Percentiles rank a stretch among this genome's conserved stretches.
Evolutionary conservation across 2,888 invertebrate species (phyloP).

Genomic region (Clanis bilineata): DNA sequence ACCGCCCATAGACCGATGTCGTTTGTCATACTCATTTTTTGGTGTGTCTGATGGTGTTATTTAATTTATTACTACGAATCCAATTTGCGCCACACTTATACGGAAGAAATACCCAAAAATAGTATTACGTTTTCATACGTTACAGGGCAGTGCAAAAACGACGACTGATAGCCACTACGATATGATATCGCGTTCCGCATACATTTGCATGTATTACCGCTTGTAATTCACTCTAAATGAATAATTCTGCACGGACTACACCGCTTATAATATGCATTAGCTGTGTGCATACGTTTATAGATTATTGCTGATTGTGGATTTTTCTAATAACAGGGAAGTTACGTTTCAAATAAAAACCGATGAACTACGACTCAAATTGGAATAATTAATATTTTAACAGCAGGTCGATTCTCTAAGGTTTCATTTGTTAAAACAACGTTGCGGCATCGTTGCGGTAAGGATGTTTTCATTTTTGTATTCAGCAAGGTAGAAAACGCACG

Average conservation of each 20-base stretch:
- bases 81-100: too few relatives aligned
- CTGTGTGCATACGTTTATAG: conserved; percentile 15
- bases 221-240: conserved; percentile 46
- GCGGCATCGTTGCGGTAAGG: too few relatives aligned
- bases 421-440: too few relatives aligned
- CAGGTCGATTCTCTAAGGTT: too few relatives aligned
- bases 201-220: conserved; percentile 51
- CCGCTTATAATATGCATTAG: conserved; percentile 34
- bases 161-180: conserved; percentile 23
- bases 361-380: not conserved
- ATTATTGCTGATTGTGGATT: not conserved
- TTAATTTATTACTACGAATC: too few relatives aligned
- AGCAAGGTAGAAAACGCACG: too few relatives aligned
- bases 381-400: too few relatives aligned
- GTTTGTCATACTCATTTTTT: too few relatives aligned
- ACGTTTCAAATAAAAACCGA: not conserved
- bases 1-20: too few relatives aligned
- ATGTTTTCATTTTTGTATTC: too few relatives aligned
- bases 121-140: not conserved
- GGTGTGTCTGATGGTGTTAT: too few relatives aligned
- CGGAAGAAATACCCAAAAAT: not conserved
- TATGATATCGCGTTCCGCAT: conserved; percentile 46
- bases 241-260: conserved; percentile 41
- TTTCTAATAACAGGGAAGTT: not conserved
- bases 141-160: conserved; percentile 13